Percentiles rank a stretch among this genome's conserved stretches.
These are phyloP conservation scores for Drosophila parabipectinata DNA, from an alignment of 1,140 invertebrate species.

Conservation along the genomic window DNA sequence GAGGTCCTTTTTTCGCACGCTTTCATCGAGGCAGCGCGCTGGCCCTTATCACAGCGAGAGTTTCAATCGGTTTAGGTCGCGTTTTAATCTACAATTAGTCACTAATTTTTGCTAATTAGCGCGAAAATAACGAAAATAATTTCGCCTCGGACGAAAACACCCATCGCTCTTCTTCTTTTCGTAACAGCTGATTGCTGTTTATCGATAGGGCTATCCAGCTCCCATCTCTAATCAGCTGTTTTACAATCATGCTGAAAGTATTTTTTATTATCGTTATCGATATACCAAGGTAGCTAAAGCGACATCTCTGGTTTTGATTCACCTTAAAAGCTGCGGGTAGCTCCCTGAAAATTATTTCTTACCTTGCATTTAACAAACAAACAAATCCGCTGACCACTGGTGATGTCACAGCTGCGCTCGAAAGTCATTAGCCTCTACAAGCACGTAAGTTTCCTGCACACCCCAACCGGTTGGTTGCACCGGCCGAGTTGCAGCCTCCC, in stretches of 20 bases:
- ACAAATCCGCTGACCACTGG: constrained; percentile 46
- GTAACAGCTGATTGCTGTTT: constrained; percentile 83
- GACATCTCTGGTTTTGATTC: constrained; percentile 39
- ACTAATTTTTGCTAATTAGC: constrained; percentile 46
- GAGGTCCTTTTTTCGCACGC: constrained; percentile 39
- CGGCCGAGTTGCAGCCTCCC: constrained; percentile 1
- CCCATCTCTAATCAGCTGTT: no score
- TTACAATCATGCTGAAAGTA: no score
- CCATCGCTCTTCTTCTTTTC: constrained; percentile 39
- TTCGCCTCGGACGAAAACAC: constrained; percentile 65
- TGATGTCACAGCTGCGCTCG: constrained; percentile 81
- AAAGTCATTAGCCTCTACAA: constrained; percentile 82
- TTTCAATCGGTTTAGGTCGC: constrained; percentile 11
- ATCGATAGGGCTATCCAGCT: neutral
- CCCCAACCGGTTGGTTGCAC: constrained; percentile 1
- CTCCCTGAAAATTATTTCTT: constrained; percentile 24
- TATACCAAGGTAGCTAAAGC: no score
- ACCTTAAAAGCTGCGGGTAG: constrained; percentile 23
- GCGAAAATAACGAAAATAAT: constrained; percentile 59
- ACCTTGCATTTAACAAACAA: constrained; percentile 47
- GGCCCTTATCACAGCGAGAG: constrained; percentile 30
- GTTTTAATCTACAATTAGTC: constrained; percentile 44
- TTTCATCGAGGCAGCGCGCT: constrained; percentile 23
- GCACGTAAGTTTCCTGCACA: constrained; percentile 66
- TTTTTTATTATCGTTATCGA: no score